Evolutionary conservation across 2,888 invertebrate species (phyloP), one percentile per base, ranked within the genome.

Genomic region (Spodoptera picta): DNA sequence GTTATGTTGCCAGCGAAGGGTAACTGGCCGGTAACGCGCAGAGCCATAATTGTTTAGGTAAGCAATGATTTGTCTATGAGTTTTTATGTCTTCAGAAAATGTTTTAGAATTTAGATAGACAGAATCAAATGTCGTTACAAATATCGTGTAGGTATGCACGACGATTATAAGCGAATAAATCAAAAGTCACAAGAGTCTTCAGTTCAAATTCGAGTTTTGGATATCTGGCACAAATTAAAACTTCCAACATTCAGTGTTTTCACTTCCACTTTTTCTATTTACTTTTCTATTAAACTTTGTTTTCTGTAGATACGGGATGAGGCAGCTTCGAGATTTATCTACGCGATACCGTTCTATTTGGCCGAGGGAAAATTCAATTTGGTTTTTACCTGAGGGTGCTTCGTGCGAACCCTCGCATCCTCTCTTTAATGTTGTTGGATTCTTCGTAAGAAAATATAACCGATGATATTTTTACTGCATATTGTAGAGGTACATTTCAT

Each of bases 241-340:
- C 86, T 91, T 91, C 82, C 82, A 86, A 85, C 88, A 88, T 90
- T 88, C 85, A 89, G 84, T 89, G 85, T 90, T 90, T 90, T 89
- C 86, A 84, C 88, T 86, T 85, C 83, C 81, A 88, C 87, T 90
- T 90, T 90, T 91, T 90, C 90, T 90, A 89, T 92, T 92, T 90
- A 91, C 91, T 91, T 92, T 92, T 89, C 92, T 92, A 92, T 93
- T 92, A 91, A 92, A 93, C 90, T 92, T 92, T 91, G 90, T 92
- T 90, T 91, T 90, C 85, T 85, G 88, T 87, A 89, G 90, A 87
- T 88, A 86, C 87, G 87, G 89, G 89, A 89, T 87, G 88, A 89
- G 90, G 87, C 87, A 85, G 87, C 83, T 82, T 89, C 83, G 90
- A 92, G 93, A 93, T 93, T 93, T 92, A 92, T 93, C 90, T 91